Evolutionary conservation across 35 echinoderm and acorn worm genomes (phyloP).

Genomic region (Amphiura filiformis): DNA sequence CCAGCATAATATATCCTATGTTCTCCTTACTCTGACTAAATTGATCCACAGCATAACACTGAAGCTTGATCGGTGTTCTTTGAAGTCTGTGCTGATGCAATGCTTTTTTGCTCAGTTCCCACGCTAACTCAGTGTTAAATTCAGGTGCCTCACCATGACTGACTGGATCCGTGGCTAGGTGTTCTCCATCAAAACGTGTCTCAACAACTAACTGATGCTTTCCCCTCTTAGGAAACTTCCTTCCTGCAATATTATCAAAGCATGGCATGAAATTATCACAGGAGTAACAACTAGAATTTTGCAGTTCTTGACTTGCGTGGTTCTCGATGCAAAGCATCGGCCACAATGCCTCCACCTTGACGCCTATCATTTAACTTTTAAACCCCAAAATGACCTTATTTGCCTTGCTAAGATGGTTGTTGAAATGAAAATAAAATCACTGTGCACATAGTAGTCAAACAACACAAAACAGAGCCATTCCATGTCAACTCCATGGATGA

Average conservation of each 20-base stretch:
- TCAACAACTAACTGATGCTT: conserved; percentile 76
- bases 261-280: conserved; percentile 1
- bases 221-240: conserved; percentile 77
- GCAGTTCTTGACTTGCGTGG: too few species aligned
- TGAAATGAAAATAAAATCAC: too few species aligned
- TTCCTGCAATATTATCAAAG: conserved; percentile 45
- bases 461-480: too few species aligned
- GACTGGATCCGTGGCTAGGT: conserved; percentile 80
- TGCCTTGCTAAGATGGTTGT: too few species aligned
- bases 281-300: background rate
- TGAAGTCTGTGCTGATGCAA: conserved; percentile 86
- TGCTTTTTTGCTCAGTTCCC: conserved; percentile 83
- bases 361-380: background rate
- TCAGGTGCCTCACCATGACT: conserved; percentile 67
- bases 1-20: conserved; percentile 78
- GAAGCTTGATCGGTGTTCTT: conserved; percentile 92
- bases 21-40: conserved; percentile 64
- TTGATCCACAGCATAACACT: conserved; percentile 65
- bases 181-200: conserved; percentile 89
- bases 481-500: too few species aligned
- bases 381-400: background rate
- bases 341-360: too few species aligned
- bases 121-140: conserved; percentile 84
- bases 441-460: too few species aligned
- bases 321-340: too few species aligned